phyloP scores from a whole-genome alignment of 2,113 vertebrate genomes.

The Nesogale talazaci region DNA sequence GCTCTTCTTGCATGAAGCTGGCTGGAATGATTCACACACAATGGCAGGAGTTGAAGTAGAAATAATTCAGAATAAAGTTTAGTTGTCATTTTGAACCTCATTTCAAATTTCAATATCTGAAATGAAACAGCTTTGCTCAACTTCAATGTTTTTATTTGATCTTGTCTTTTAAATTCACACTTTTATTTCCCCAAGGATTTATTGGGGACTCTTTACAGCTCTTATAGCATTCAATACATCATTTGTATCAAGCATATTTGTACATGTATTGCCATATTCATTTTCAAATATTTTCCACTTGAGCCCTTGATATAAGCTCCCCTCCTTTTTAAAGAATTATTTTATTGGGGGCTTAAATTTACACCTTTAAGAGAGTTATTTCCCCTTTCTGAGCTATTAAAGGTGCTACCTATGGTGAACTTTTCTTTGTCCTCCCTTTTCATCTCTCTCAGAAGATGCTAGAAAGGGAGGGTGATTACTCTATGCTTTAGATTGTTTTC shows the following conservation, averaged over 20 bases:
- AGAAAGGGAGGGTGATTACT: not conserved
- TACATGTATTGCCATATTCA: too few species aligned
- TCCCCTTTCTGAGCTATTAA: too few species aligned
- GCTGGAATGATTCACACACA: not conserved
- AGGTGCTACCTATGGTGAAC: not conserved
- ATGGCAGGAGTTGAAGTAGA: not conserved
- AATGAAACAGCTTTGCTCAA: not conserved
- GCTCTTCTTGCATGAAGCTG: not conserved
- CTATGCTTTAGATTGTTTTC: not conserved
- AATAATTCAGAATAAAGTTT: not conserved
- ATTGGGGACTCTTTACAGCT: too few species aligned
- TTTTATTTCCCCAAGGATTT: too few species aligned
- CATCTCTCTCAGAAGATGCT: not conserved
- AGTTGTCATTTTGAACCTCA: slow-evolving; percentile 1
- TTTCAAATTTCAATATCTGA: not conserved
- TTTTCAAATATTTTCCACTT: too few species aligned
- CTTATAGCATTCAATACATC: too few species aligned
- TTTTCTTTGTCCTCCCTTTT: too few species aligned
- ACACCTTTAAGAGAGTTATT: not conserved
- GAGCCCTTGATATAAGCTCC: too few species aligned
- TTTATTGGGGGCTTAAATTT: too few species aligned
- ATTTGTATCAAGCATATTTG: too few species aligned
- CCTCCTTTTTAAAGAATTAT: too few species aligned
- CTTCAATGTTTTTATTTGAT: slow-evolving; percentile 7
- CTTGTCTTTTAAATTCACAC: not conserved